Evolutionary conservation across 2,113 vertebrate species (phyloP).

Genomic region (Hemichromis elongatus): DNA sequence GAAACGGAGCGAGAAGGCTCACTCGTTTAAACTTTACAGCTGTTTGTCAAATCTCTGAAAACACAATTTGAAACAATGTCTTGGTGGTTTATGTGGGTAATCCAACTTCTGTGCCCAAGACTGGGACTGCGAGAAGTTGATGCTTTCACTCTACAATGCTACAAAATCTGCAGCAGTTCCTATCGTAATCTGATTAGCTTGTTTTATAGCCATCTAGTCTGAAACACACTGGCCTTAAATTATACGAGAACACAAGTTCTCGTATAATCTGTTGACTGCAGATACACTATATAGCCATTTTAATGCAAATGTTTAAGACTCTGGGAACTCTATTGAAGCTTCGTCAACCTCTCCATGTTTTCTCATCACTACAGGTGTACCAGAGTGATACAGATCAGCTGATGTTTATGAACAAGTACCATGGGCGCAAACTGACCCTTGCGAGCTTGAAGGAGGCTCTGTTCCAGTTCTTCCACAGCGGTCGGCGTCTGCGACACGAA

Average conservation of each 20-base stretch:
- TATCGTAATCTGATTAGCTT: background rate
- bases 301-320: background rate
- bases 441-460: slow-evolving; percentile 93
- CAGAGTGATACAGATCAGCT: slow-evolving; percentile 89
- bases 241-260: background rate
- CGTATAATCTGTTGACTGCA: too few relatives aligned
- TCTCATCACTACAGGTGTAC: slow-evolving; percentile 81
- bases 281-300: background rate
- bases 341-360: background rate
- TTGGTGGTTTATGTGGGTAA: background rate
- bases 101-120: background rate
- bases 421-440: slow-evolving; percentile 87
- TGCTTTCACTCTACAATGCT: background rate
- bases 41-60: background rate
- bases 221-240: background rate
- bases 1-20: background rate
- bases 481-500: slow-evolving; percentile 83
- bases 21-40: background rate
- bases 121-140: background rate
- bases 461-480: slow-evolving; percentile 94
- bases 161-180: background rate
- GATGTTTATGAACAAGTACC: slow-evolving; percentile 98
- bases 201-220: background rate
- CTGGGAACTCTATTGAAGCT: background rate
- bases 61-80: background rate